A percentile compares a stretch with the other conserved stretches of the same genome.
Conservation (phyloP, 1,140 invertebrate genomes). For the Steinernema feltiae region DNA sequence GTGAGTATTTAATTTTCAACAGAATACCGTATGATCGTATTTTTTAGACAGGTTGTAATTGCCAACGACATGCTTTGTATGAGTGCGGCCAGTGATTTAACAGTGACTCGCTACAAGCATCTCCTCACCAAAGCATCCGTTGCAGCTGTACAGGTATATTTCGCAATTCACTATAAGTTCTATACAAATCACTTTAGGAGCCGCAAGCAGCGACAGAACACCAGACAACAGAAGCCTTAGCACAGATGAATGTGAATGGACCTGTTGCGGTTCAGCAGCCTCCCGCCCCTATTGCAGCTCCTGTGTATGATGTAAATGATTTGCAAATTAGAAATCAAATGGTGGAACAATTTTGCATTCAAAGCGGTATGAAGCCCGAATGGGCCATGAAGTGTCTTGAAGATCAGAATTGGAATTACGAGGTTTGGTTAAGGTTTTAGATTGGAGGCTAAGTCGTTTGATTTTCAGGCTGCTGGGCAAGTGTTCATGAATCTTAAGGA, state of each 20-base stretch:
- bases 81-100: neutral
- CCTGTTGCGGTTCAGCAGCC: neutral
- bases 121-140: conserved; percentile 18
- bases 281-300: neutral
- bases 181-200: neutral
- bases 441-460: neutral
- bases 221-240: neutral
- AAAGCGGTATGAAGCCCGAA: conserved; percentile 23
- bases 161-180: conserved; percentile 24
- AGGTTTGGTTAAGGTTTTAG: conserved; percentile 6
- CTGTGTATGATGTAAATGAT: neutral
- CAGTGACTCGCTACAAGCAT: conserved; percentile 27
- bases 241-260: neutral
- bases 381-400: conserved; percentile 23
- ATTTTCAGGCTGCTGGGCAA: conserved; percentile 19
- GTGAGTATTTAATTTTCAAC: conserved; percentile 5
- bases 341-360: conserved; percentile 18
- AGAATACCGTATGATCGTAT: neutral
- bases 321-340: conserved; percentile 16
- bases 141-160: conserved; percentile 1
- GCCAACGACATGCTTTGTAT: conserved; percentile 30
- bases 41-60: conserved; percentile 22
- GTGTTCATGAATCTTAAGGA: conserved; percentile 13
- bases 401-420: conserved; percentile 27
- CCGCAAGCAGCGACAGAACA: neutral